These are phyloP conservation scores for Ophion costatus DNA, from an alignment of 2,888 invertebrate genomes.

Conservation along the genomic window DNA sequence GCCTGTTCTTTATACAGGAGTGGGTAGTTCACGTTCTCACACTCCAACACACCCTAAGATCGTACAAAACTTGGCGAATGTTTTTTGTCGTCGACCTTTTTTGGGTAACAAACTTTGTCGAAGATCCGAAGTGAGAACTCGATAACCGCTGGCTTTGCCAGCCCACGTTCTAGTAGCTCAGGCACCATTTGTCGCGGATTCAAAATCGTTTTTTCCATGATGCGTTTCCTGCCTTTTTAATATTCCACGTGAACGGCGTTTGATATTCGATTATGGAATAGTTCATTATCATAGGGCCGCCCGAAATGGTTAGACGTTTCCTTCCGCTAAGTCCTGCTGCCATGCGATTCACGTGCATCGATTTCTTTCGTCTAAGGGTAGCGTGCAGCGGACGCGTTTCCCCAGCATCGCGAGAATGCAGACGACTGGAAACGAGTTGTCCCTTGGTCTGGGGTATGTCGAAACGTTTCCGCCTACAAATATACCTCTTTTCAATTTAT, in stretches of 20 bases:
- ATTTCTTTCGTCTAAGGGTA: constrained; percentile 29
- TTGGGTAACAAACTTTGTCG: too few species aligned
- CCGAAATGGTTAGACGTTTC: not conserved
- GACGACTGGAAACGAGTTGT: constrained; percentile 57
- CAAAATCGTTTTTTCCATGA: not conserved
- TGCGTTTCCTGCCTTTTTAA: not conserved
- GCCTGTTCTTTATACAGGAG: constrained; percentile 17
- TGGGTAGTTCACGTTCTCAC: not conserved
- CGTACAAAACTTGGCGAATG: constrained; percentile 18
- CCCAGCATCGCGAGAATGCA: constrained; percentile 52
- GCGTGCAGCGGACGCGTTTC: constrained; percentile 43
- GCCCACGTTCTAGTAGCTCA: too few species aligned
- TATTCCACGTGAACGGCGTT: not conserved
- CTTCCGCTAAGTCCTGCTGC: not conserved
- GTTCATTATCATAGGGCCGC: not conserved
- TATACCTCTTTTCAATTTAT: constrained; percentile 49
- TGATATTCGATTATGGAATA: not conserved
- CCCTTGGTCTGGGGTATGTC: constrained; percentile 47
- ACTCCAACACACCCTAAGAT: constrained; percentile 24
- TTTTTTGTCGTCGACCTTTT: constrained; percentile 9
- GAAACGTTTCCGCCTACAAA: constrained; percentile 42
- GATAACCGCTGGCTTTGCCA: not conserved
- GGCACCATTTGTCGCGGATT: too few species aligned
- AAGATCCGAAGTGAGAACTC: not conserved
- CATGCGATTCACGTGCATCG: constrained; percentile 6